These are phyloP conservation scores for Discoglossus pictus DNA, from an alignment of 2,797 vertebrate species.

Conservation along the genomic window DNA sequence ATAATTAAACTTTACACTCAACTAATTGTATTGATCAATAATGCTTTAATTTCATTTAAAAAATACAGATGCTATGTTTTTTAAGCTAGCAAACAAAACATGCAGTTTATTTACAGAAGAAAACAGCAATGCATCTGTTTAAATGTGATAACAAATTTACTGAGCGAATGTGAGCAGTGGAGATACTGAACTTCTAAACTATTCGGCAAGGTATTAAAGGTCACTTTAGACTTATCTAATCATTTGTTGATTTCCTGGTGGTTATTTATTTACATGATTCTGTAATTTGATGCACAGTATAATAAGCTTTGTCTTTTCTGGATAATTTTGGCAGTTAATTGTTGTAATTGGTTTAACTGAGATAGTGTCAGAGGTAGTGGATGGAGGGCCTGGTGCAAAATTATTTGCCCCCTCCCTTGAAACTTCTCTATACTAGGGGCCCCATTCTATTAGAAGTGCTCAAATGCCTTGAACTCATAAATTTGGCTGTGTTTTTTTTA, in stretches of 20 bases:
- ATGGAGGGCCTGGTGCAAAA: too few species aligned
- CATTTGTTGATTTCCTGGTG: background rate
- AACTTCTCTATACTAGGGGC: too few species aligned
- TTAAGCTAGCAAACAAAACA: background rate
- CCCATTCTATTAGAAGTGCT: slow-evolving; percentile 18
- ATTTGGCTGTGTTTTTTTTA: too few species aligned
- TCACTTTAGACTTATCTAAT: slow-evolving; percentile 14
- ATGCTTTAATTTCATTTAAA: too few species aligned
- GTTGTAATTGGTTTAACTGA: slow-evolving; percentile 25
- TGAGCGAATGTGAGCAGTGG: background rate
- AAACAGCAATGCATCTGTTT: slow-evolving; percentile 31
- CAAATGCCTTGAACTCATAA: too few species aligned
- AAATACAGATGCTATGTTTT: too few species aligned
- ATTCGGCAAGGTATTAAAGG: too few species aligned
- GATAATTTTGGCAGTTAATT: slow-evolving; percentile 17
- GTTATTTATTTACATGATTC: slow-evolving; percentile 18
- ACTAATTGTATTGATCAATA: too few species aligned
- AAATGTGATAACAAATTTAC: slow-evolving; percentile 14
- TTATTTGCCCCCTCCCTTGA: too few species aligned
- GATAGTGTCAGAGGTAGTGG: too few species aligned
- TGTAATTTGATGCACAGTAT: background rate
- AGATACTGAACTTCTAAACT: too few species aligned
- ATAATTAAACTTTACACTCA: too few species aligned
- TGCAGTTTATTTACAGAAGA: slow-evolving; percentile 26
- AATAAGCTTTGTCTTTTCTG: slow-evolving; percentile 4